phyloP scores from a whole-genome alignment of 2,797 vertebrate genomes.

The Champsocephalus gunnari region DNA sequence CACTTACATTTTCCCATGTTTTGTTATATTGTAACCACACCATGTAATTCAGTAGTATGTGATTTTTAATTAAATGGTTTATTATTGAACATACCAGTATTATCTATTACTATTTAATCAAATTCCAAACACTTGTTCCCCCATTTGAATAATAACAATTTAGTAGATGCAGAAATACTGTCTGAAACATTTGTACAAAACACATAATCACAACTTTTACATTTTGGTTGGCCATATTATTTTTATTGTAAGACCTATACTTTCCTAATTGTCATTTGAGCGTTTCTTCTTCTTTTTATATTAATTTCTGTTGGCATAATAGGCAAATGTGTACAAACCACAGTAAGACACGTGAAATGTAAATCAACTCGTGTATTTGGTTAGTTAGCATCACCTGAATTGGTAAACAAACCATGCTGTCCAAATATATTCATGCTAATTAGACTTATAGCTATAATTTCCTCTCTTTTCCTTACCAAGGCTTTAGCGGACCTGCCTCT shows the following conservation, averaged over 20 bases:
- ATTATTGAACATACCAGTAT: not conserved
- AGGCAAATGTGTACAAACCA: not conserved
- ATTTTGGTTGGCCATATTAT: conserved; percentile 1
- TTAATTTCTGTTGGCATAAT: not conserved
- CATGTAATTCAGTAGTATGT: not conserved
- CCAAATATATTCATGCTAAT: not conserved
- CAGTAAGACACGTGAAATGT: not conserved
- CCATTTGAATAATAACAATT: not conserved
- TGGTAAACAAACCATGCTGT: not conserved
- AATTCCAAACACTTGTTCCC: not conserved
- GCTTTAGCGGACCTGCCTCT: conserved; percentile 51
- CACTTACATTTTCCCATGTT: not conserved
- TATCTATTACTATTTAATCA: not conserved
- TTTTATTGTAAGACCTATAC: not conserved
- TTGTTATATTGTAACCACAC: not conserved
- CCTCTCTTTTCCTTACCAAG: conserved; percentile 27
- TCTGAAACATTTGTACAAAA: not conserved
- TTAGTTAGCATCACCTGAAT: not conserved
- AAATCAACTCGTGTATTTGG: not conserved
- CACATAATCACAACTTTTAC: not conserved
- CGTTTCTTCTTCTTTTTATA: not conserved
- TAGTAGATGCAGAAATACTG: not conserved
- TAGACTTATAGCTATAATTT: not conserved
- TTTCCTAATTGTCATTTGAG: not conserved
- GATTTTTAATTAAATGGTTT: not conserved